Evolutionary conservation across 1,140 invertebrate species (phyloP).

Genomic region (Caenorhabditis latens): DNA sequence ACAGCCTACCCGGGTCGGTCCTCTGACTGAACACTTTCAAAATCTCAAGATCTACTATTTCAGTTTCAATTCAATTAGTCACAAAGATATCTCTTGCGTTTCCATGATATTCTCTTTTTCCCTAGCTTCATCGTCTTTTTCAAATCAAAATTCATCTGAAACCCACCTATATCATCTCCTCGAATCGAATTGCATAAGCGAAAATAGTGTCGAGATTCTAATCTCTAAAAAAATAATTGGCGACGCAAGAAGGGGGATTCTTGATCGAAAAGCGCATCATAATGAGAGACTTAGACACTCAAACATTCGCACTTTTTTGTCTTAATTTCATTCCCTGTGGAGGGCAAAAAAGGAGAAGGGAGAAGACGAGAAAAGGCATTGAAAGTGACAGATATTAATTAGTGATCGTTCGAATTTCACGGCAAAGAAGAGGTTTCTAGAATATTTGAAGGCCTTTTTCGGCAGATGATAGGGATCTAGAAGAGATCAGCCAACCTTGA

Average conservation of each 20-base stretch:
- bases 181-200: background rate
- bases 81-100: too few relatives aligned
- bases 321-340: too few relatives aligned
- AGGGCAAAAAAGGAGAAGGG: background rate
- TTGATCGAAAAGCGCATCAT: slow-evolving; percentile 39
- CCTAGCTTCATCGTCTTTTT: too few relatives aligned
- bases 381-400: slow-evolving; percentile 53
- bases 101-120: too few relatives aligned
- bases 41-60: too few relatives aligned
- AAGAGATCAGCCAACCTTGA: background rate
- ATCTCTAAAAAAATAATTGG: background rate
- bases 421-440: background rate
- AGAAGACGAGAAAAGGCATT: background rate
- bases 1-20: too few relatives aligned
- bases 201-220: slow-evolving; percentile 32
- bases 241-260: background rate
- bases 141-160: too few relatives aligned
- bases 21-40: too few relatives aligned
- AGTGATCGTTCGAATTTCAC: slow-evolving; percentile 47
- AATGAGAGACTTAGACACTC: slow-evolving; percentile 3
- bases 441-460: background rate
- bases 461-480: background rate
- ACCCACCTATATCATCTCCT: too few relatives aligned
- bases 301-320: slow-evolving; percentile 26
- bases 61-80: too few relatives aligned